Base-by-base conservation (phyloP, 1,140 invertebrate genomes). In the Sycophila sp. region DNA sequence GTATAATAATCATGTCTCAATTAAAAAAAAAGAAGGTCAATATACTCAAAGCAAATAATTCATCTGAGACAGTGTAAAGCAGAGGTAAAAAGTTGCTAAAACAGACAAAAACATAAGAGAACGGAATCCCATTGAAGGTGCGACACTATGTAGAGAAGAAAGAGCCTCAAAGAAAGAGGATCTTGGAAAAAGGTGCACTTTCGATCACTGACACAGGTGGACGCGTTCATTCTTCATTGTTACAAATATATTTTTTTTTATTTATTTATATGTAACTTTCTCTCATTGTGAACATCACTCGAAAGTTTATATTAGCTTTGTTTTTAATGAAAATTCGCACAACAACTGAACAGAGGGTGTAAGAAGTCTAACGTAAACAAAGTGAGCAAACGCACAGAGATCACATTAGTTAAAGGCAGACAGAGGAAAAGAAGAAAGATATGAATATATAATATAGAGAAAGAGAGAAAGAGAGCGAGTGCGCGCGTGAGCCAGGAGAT, bases 11-110 rank as follows among this genome's bases (percentile, higher is more conserved):
- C 15, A 24, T 38, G 32, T 68, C 36, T 53, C 32, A 36, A 60
- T 36, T 15, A 1, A 4, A 45, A 64, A 49, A 11, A 26, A 45
- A 70, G n/a, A n/a, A n/a, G n/a, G n/a, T n/a, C n/a, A n/a, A n/a
- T n/a, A n/a, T 64, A 58, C 64, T 38, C 40, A 65, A 66, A 71
- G 55, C 53, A 66, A n/a, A n/a, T n/a, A n/a, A 49, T 24, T 47
- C 22, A 58, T 59, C 13, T 1, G 40, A 75, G 76, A 77, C 71
- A 78, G 77, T 74, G 69, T 75, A 80, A n/a, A 83, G 79, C 77
- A 77, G 74, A 83, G 77, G 75, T 74, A 72, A 81, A 81, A 81
- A 83, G 74, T 78, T 76, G 77, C 75, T 76, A 77, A 51, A 81
- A 78, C 78, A 80, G 74, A 81, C 72, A 76, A 75, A 74, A 79